Base-by-base conservation (phyloP, 2,888 invertebrate genomes). In the Marasmarcha lunaedactyla region DNA sequence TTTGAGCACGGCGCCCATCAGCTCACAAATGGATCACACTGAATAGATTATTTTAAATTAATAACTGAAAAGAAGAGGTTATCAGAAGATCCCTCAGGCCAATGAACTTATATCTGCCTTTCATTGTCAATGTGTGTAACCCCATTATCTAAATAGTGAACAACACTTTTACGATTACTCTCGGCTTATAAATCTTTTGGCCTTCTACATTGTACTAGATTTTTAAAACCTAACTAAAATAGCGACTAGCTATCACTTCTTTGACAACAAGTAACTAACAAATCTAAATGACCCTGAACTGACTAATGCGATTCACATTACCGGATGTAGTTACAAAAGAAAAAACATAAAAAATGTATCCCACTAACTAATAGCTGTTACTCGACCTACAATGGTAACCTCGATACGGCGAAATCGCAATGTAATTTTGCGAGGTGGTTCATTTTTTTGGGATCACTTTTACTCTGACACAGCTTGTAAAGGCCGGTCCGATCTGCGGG, bases 371-470 rank as follows among this genome's bases (percentile, higher is more conserved):
- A 71, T 72, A 71, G 74, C 83, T 72, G 83, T 81, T 72, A 72
- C 69, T 77, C 71, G 79, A 66, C 81, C 81, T 63, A 83, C 77
- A 74, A 79, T 56, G 45, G 49, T 65, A 71, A 67, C 81, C 83
- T 65, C 67, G 79, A 77, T 78, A 61, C 66, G 63, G 76, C 77
- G 74, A 81, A 81, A 81, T 79, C 76, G 81, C 81, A 73, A 78
- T 77, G 78, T 76, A 78, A 79, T 79, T 83, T 83, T 67, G 83
- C 81, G 74, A 78, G 65, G 69, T 54, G 27, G 42, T 45, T 66
- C 67, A 68, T 73, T 64, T 77, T 76, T 51, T 79, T 79, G 66
- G 78, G 77, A 81, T 78, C 81, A 81, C 81, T 81, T 81, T 83
- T 83, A 83, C 81, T 83, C 76, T 54, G 71, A 59, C 71, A 67